phyloP scores from a whole-genome alignment of 2,797 vertebrate species.

The Periophthalmus magnuspinnatus region DNA sequence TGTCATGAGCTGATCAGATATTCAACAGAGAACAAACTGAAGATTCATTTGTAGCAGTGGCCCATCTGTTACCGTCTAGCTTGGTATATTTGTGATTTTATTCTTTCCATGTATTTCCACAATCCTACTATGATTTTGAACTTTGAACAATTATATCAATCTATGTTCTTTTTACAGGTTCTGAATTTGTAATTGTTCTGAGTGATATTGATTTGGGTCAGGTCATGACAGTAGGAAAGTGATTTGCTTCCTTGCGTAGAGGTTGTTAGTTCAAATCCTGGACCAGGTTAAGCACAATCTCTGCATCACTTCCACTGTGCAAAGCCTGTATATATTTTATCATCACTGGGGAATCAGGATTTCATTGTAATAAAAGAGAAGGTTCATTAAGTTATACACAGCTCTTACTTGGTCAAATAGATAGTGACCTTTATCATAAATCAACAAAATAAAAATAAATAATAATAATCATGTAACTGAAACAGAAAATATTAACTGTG shows the following conservation, averaged over 20 bases:
- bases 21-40: constrained; percentile 15
- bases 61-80: constrained; percentile 12
- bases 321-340: background rate
- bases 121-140: background rate
- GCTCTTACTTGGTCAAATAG: too few relatives aligned
- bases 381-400: background rate
- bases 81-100: constrained; percentile 14
- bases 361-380: background rate
- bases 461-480: too few relatives aligned
- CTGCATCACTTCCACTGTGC: background rate
- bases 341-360: background rate
- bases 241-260: background rate
- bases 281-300: background rate
- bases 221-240: background rate
- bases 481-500: background rate
- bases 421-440: background rate
- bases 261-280: background rate
- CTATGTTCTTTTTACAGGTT: background rate
- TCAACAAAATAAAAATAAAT: background rate
- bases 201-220: background rate
- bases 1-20: constrained; percentile 13
- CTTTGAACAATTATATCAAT: background rate
- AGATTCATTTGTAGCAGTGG: constrained; percentile 11
- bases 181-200: background rate
- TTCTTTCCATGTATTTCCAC: background rate